Percentiles rank a stretch among this genome's conserved stretches.
phyloP scores from a whole-genome alignment of 2,888 invertebrate species.

The Agrochola macilenta region DNA sequence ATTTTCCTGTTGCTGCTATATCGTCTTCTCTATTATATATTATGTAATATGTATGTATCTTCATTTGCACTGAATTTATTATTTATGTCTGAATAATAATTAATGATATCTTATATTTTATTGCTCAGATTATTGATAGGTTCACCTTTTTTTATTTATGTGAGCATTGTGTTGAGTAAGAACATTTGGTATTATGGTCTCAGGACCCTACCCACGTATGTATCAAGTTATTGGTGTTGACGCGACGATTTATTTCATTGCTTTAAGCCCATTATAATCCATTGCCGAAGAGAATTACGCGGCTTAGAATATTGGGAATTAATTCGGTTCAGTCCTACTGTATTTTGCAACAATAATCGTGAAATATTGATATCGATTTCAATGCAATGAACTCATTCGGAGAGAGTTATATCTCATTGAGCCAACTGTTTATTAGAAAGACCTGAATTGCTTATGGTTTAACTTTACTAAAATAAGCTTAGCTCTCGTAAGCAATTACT shows the following conservation, averaged over 20 bases:
- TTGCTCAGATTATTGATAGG: constrained; percentile 4
- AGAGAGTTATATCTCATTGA: constrained; percentile 52
- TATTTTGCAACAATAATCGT: constrained; percentile 56
- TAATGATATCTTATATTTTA: neutral
- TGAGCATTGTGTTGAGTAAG: constrained; percentile 65
- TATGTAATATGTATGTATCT: constrained; percentile 1
- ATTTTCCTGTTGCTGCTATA: constrained; percentile 37
- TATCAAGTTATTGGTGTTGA: constrained; percentile 70
- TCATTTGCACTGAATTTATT: constrained; percentile 13
- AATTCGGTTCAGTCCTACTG: constrained; percentile 55
- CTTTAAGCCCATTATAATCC: constrained; percentile 74
- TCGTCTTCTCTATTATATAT: neutral
- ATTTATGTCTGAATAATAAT: constrained; percentile 10
- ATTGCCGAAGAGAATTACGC: constrained; percentile 68
- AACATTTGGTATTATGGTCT: constrained; percentile 71
- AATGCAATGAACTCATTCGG: constrained; percentile 42
- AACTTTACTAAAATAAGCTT: constrained; percentile 45
- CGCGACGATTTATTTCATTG: constrained; percentile 74
- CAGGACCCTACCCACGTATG: constrained; percentile 74
- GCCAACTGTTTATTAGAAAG: constrained; percentile 38
- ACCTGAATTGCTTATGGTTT: constrained; percentile 42
- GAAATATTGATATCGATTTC: constrained; percentile 54
- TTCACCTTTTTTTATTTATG: constrained; percentile 30
- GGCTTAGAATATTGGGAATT: constrained; percentile 65
- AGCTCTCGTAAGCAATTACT: constrained; percentile 48